Base-by-base conservation (phyloP, 2,797 vertebrate species). In the Poecile montanus region DNA sequence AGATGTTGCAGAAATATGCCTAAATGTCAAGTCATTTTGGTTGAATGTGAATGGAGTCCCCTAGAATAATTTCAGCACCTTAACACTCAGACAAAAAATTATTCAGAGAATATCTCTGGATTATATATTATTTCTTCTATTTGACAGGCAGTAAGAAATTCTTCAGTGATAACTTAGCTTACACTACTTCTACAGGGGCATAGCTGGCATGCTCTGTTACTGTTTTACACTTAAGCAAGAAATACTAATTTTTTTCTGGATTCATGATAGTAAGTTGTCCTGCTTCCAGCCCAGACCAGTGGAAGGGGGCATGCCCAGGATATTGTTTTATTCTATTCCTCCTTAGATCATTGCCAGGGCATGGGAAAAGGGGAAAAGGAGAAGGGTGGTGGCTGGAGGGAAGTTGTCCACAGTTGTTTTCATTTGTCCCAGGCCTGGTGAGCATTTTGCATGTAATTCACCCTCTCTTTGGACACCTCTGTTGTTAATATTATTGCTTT, bases 11-110 rank as follows among this genome's bases (percentile, higher is more conserved):
- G 71, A 42, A 74, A 88, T 76, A 85, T 60, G 15, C 63, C 68
- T 76, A 94, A 94, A 77, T 94, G 63, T 65, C 88, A 94, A 82
- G 34, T 34, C 38, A 32, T 63, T 80, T 91, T 70, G 45, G 20
- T 47, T 54, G 89, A 86, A 80, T 38, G 51, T 36, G n/a, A n/a
- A 53, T 73, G 44, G 50, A 74, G 58, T 70, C 58, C 34, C 77
- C 65, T 36, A 45, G 40, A 91, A 67, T 83, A 47, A 76, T 85
- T 87, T 80, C 80, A 82, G 78, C 50, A 61, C 38, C 38, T 85
- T 75, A 95, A 57, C 34, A 79, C 40, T 85, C 78, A 68, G 26
- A 23, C 57, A 36, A 26, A 67, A 81, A 44, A 57, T 56, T 68
- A 75, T 18, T 27, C 54, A 70, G 48, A 72, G 51, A 32, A 50